phyloP scores from a whole-genome alignment of 2,797 vertebrate genomes.

The Ptychadena robeensis region DNA sequence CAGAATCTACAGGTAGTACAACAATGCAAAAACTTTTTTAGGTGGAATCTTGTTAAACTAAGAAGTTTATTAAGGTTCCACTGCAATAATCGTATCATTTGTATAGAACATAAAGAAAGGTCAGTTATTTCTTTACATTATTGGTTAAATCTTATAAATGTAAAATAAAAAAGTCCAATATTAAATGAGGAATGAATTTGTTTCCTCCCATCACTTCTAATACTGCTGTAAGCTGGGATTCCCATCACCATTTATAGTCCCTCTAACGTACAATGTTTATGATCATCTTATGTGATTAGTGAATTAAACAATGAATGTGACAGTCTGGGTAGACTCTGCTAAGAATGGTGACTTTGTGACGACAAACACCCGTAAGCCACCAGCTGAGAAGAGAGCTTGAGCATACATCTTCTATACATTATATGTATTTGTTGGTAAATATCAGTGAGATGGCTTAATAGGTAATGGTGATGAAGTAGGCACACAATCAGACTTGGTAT shows the following conservation, averaged over 20 bases:
- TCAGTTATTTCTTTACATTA: too few relatives aligned
- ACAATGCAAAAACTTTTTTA: too few relatives aligned
- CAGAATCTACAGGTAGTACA: too few relatives aligned
- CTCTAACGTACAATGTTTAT: not conserved
- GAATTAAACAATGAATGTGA: constrained; percentile 19
- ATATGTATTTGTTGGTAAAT: not conserved
- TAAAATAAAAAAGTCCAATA: too few relatives aligned
- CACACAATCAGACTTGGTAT: constrained; percentile 13
- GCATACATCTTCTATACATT: not conserved
- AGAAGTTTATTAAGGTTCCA: too few relatives aligned
- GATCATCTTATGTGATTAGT: constrained; percentile 12
- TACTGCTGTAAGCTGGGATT: not conserved
- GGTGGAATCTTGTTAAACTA: too few relatives aligned
- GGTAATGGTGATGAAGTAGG: not conserved
- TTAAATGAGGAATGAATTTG: too few relatives aligned
- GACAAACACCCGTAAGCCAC: not conserved
- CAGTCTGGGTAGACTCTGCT: not conserved
- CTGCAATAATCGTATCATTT: too few relatives aligned
- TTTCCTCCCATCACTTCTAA: too few relatives aligned
- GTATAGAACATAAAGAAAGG: too few relatives aligned
- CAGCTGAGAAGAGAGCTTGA: not conserved
- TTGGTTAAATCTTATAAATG: too few relatives aligned
- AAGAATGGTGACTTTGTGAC: constrained; percentile 8
- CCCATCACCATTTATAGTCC: not conserved
- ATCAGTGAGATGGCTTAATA: not conserved